Conservation (phyloP, 2,113 vertebrate genomes). For the Irena cyanogastra region DNA sequence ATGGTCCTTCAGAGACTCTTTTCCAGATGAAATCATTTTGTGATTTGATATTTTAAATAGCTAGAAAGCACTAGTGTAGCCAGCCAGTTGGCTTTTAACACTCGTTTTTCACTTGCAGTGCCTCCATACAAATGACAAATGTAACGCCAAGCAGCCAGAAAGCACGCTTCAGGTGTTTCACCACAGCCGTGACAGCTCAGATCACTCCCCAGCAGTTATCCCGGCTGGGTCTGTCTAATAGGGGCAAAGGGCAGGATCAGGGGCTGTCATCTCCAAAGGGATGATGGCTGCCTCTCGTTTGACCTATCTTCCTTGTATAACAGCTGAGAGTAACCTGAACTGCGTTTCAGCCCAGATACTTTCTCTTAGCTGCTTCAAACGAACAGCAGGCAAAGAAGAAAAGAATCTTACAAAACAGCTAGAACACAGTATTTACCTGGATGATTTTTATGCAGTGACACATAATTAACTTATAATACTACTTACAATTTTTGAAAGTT, state of each 20-base stretch:
- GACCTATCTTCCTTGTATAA: constrained; percentile 36
- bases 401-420: background rate
- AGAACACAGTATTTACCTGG: background rate
- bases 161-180: rapidly evolving
- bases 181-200: background rate
- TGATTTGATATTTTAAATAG: background rate
- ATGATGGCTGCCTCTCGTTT: constrained; percentile 2
- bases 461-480: background rate
- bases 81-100: background rate
- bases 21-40: background rate
- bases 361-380: background rate
- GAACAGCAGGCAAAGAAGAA: background rate
- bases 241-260: background rate
- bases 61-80: background rate
- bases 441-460: background rate
- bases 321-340: constrained; percentile 27
- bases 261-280: background rate
- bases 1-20: background rate
- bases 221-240: background rate
- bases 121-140: background rate
- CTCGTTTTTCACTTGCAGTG: background rate
- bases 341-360: background rate
- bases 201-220: background rate
- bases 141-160: background rate
- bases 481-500: background rate